phyloP scores from a whole-genome alignment of 2,888 invertebrate species.

The Amiota minor region DNA sequence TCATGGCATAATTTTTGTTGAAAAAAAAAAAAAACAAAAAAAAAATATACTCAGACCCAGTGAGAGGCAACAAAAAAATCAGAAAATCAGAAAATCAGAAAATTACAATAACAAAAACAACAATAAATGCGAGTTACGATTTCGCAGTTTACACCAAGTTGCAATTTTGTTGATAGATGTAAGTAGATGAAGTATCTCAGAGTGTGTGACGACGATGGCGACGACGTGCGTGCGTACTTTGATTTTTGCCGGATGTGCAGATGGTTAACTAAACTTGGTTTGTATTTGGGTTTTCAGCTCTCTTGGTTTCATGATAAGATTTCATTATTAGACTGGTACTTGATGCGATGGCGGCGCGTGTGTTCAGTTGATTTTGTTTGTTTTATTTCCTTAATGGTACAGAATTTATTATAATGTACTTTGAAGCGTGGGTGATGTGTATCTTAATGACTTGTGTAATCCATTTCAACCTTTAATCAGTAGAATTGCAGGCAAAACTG shows the following conservation, averaged over 20 bases:
- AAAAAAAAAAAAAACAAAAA: conserved; percentile 26
- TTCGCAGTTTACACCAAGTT: background rate
- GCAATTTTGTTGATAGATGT: too few species aligned
- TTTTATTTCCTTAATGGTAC: background rate
- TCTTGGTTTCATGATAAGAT: background rate
- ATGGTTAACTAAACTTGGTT: background rate
- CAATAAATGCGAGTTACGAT: background rate
- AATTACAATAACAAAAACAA: conserved; percentile 10
- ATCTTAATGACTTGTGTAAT: too few species aligned
- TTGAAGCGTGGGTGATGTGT: too few species aligned
- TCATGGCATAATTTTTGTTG: conserved; percentile 49
- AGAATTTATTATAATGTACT: background rate
- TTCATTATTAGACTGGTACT: too few species aligned
- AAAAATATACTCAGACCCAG: background rate
- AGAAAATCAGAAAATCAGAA: background rate
- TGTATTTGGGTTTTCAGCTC: background rate
- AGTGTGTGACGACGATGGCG: background rate
- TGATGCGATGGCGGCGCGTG: background rate
- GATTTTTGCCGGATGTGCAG: conserved; percentile 1
- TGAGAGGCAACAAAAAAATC: background rate
- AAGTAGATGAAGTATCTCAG: background rate
- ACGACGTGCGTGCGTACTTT: background rate
- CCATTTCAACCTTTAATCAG: too few species aligned
- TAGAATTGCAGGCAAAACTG: too few species aligned
- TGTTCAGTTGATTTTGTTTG: background rate